phyloP scores from a whole-genome alignment of 2,797 vertebrate genomes.

The Pseudomugil gertrudae region DNA sequence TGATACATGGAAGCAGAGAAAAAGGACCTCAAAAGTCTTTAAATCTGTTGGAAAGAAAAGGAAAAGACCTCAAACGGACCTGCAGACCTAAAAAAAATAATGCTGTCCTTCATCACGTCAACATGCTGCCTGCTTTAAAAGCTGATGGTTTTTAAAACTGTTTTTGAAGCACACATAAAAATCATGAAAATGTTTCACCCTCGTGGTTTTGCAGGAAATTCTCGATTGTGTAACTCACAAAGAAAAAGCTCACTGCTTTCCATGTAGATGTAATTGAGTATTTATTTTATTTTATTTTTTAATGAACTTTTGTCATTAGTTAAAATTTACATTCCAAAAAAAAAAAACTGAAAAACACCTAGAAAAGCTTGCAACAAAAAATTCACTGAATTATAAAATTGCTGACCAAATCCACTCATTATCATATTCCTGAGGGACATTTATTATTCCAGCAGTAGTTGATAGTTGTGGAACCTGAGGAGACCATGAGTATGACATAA shows the following conservation, averaged over 20 bases:
- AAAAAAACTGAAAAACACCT: neutral
- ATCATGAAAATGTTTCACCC: slow-evolving; percentile 18
- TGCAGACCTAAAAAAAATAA: neutral
- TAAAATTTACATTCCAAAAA: neutral
- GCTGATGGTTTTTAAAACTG: slow-evolving; percentile 6
- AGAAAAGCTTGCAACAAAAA: neutral
- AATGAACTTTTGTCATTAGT: neutral
- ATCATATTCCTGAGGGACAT: neutral
- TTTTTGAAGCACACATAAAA: slow-evolving; percentile 15
- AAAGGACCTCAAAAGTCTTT: too few species aligned
- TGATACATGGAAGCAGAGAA: slow-evolving; percentile 18
- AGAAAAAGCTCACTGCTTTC: neutral
- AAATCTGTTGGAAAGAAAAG: too few species aligned
- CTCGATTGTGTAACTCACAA: slow-evolving; percentile 7
- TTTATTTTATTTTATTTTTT: neutral
- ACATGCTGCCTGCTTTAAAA: slow-evolving; percentile 9
- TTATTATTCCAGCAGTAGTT: neutral
- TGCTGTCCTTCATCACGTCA: slow-evolving; percentile 14
- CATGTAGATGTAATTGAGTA: neutral
- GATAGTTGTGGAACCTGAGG: neutral
- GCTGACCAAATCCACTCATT: neutral
- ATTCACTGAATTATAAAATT: neutral
- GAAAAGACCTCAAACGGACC: too few species aligned
- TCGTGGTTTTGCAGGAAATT: slow-evolving; percentile 34
- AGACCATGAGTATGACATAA: neutral